A percentile compares a stretch with the other conserved stretches of the same genome.
phyloP scores from a whole-genome alignment of 2,888 invertebrate genomes.

The Stenodera caucasica region DNA sequence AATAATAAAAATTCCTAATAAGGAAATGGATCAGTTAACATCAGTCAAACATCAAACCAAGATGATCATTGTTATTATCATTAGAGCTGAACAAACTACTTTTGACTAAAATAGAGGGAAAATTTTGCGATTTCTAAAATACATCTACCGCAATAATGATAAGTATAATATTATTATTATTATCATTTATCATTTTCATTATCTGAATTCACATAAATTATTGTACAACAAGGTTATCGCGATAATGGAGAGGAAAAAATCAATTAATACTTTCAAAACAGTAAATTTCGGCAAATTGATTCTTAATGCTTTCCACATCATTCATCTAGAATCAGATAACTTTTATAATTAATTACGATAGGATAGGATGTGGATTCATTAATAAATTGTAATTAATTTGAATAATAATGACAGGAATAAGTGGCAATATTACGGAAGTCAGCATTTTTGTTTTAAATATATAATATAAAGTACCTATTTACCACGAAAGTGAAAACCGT shows the following conservation, averaged over 20 bases:
- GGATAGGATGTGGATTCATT: no score
- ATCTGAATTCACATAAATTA: neutral
- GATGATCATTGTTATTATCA: conserved; percentile 3
- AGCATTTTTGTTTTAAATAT: neutral
- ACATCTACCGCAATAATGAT: neutral
- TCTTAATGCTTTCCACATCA: no score
- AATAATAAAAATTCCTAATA: neutral
- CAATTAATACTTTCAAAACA: neutral
- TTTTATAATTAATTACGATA: no score
- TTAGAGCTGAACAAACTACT: conserved; percentile 6
- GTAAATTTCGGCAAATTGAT: neutral
- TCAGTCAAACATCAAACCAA: neutral
- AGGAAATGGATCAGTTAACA: neutral
- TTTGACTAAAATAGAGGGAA: neutral
- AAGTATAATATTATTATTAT: neutral
- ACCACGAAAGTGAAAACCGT: conserved; percentile 14
- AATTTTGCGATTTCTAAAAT: conserved; percentile 1
- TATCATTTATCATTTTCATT: neutral
- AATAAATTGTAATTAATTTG: no score
- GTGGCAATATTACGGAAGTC: neutral
- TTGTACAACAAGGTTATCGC: neutral
- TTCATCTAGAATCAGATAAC: no score
- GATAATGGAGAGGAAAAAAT: neutral
- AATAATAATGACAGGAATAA: neutral
- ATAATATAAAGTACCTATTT: neutral